Evolutionary conservation across 2,888 invertebrate species (phyloP), one percentile per base, ranked within the genome.

Genomic region (Portevinia maculata): DNA sequence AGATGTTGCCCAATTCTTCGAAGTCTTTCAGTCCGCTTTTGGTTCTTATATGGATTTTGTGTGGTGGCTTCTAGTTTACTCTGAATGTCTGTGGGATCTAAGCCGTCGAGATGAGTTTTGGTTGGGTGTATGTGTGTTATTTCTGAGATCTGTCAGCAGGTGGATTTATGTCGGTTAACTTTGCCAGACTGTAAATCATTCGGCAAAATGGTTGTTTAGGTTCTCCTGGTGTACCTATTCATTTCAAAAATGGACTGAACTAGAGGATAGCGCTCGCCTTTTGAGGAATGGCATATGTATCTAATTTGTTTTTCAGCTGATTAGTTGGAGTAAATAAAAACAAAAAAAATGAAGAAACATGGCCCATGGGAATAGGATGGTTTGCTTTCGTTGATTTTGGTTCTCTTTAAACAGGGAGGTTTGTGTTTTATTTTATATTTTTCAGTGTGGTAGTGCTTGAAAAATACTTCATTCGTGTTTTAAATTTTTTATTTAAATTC

Each of bases 101-200:
- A 30, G 73, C 34, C 13, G 21, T 52, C 11, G 48, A 21, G 30
- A 30, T 62, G 5, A 8, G 19, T 48, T 48, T 21, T 19, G 52
- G 52, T 13, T 55, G 11, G 46, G 7, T 53, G 48, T 37, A n/a
- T 55, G 52, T 44, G 32, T 69, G 48, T 41, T 76, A 69, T 71
- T 81, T 60, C 75, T 78, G 84, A 71, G 76, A 84, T 87, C 88
- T 88, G 88, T 88, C 88, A 88, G 86, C 88, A 88, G 88, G 88
- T 88, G 89, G 88, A 89, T 89, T 89, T 89, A 89, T 89, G 89
- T 88, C 88, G 87, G 86, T 86, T 85, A 86, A 86, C 86, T 86
- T 85, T 86, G 87, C 87, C 88, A 87, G 87, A 87, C 87, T 88
- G 88, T 89, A 89, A 89, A 89, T 89, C 89, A 89, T 88, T 86